Base-by-base conservation (phyloP, 1,140 invertebrate genomes). In the Penaeus japonicus region DNA sequence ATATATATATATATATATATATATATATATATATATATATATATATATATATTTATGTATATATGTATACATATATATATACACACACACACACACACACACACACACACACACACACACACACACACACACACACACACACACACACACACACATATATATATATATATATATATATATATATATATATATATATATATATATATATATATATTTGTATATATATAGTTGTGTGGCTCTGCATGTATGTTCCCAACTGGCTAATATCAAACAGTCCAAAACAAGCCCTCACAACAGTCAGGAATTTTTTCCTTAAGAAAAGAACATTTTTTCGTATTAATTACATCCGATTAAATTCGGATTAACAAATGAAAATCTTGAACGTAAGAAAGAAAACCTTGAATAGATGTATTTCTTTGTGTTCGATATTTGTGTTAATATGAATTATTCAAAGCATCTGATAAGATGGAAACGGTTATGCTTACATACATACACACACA, bases 1-100 rank as follows among this genome's bases (percentile, higher is more conserved):
- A 54, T 82, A 82, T 82, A 54, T 82, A 30, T 82, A 54, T 82
- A 82, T 82, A 54, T 82, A 54, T 59, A n/a, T 82, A 54, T 59
- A 24, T 82, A 32, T 82, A 54, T 54, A 20, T 59, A 81, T 54
- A 81, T 81, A 59, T 77, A 32, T 77, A 77, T 77, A 35, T 47
- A 77, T 77, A 39, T 77, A 39, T 77, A 77, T 77, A 77, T 77
- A 32, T 35, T 32, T 77, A 77, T 77, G 32, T 77, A 77, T 77
- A 77, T 39, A 77, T 77, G 32, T 39, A 77, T 77, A 77, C 1
- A 77, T 77, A 77, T 39, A 77, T 77, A 77, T 39, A 77, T 35
- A 77, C 1, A 77, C 32, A 77, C 1, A 77, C 32, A 77, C 32
- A 77, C 1, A 77, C 32, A 77, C 32, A 77, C 1, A 77, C 32